phyloP scores from a whole-genome alignment of 2,888 invertebrate genomes.

The Cryptus armator region DNA sequence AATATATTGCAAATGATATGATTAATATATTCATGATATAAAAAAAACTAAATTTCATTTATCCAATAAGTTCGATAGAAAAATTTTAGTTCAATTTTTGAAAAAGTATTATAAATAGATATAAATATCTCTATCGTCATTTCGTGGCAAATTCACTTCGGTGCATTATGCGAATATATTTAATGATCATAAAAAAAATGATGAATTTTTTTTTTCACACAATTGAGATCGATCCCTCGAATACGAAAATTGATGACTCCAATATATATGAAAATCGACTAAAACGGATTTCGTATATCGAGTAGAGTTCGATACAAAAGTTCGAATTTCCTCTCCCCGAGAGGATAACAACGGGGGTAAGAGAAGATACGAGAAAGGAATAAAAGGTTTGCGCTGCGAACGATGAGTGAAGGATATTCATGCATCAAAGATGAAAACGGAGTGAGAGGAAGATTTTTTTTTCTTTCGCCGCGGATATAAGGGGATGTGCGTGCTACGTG shows the following conservation, averaged over 20 bases:
- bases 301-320: background rate
- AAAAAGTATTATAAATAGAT: too few species aligned
- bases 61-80: too few species aligned
- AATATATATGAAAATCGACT: conserved; percentile 55
- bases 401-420: conserved; percentile 34
- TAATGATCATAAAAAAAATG: too few species aligned
- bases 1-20: too few species aligned
- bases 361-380: conserved; percentile 32
- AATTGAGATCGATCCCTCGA: conserved; percentile 1
- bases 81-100: too few species aligned
- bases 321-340: background rate
- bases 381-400: conserved; percentile 29
- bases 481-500: background rate
- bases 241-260: conserved; percentile 42
- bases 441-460: conserved; percentile 27
- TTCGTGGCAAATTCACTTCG: too few species aligned
- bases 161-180: too few species aligned
- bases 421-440: conserved; percentile 51
- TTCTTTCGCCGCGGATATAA: background rate
- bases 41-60: too few species aligned
- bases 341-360: conserved; percentile 13
- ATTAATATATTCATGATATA: too few species aligned
- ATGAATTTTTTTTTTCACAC: conserved; percentile 2
- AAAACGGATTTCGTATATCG: conserved; percentile 24
- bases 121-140: too few species aligned